Evolutionary conservation across 2,888 invertebrate genomes (phyloP).

Genomic region (Anthrax anthrax): DNA sequence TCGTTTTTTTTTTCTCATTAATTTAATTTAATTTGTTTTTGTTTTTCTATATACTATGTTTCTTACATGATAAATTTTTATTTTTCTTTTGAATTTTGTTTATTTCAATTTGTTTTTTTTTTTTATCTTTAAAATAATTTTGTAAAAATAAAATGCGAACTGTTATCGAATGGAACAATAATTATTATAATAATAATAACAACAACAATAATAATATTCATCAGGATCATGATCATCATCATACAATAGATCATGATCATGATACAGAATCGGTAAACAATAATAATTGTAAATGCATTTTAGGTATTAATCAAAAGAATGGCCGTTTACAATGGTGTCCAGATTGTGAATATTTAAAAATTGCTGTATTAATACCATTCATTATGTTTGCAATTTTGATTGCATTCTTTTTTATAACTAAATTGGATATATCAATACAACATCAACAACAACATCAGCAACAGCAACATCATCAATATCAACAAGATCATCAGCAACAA

Average conservation of each 20-base stretch:
- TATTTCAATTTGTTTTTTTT: neutral
- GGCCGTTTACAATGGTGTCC: slow-evolving; percentile 35
- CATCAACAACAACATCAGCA: too few relatives aligned
- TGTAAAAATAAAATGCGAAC: slow-evolving; percentile 2
- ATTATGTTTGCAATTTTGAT: slow-evolving; percentile 30
- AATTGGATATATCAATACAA: slow-evolving; percentile 26
- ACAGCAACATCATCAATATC: too few relatives aligned
- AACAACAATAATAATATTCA: too few relatives aligned
- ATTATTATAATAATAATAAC: too few relatives aligned
- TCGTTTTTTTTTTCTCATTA: too few relatives aligned
- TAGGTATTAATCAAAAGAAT: slow-evolving; percentile 29
- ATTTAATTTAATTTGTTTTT: neutral
- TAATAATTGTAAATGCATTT: slow-evolving; percentile 13
- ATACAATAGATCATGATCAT: slow-evolving; percentile 8
- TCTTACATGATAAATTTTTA: neutral
- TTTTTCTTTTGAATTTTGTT: neutral
- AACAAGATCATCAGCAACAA: neutral
- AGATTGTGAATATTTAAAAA: slow-evolving; percentile 30
- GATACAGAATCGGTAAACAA: slow-evolving; percentile 12
- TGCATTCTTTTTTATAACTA: slow-evolving; percentile 25
- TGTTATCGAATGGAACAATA: slow-evolving; percentile 3
- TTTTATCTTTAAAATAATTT: neutral
- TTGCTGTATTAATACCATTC: slow-evolving; percentile 31
- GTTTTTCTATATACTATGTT: too few relatives aligned
- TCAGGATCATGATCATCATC: too few relatives aligned